phyloP scores from a whole-genome alignment of 1,140 invertebrate genomes.

The Ostrea edulis region DNA sequence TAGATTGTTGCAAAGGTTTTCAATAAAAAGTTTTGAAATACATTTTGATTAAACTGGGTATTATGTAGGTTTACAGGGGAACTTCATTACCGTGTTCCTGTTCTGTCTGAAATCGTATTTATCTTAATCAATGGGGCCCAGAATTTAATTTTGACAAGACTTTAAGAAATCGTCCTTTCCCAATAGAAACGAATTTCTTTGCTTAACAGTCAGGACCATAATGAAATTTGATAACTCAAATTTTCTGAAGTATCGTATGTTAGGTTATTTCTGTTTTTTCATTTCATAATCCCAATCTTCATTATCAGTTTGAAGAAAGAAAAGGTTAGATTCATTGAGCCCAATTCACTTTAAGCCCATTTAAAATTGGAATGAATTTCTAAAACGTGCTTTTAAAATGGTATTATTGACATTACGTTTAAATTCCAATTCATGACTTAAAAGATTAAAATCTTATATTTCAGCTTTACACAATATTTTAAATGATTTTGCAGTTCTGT shows the following conservation, averaged over 20 bases:
- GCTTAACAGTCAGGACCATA: neutral
- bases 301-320: neutral
- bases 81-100: no score
- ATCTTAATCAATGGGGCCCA: no score
- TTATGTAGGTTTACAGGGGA: no score
- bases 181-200: no score
- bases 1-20: no score
- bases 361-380: neutral
- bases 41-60: no score
- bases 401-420: neutral
- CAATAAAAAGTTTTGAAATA: no score
- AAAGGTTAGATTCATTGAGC: neutral
- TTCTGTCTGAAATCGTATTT: no score
- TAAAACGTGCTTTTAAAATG: neutral
- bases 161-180: no score
- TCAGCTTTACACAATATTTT: constrained; percentile 11
- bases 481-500: neutral
- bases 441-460: neutral
- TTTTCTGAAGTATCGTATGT: neutral
- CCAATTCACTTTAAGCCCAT: neutral
- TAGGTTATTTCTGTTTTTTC: neutral
- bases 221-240: neutral
- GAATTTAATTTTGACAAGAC: no score
- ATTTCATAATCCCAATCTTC: neutral
- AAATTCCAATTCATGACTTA: neutral